These are phyloP conservation scores for Pangasius djambal DNA, from an alignment of 2,797 vertebrate species.

Conservation along the genomic window DNA sequence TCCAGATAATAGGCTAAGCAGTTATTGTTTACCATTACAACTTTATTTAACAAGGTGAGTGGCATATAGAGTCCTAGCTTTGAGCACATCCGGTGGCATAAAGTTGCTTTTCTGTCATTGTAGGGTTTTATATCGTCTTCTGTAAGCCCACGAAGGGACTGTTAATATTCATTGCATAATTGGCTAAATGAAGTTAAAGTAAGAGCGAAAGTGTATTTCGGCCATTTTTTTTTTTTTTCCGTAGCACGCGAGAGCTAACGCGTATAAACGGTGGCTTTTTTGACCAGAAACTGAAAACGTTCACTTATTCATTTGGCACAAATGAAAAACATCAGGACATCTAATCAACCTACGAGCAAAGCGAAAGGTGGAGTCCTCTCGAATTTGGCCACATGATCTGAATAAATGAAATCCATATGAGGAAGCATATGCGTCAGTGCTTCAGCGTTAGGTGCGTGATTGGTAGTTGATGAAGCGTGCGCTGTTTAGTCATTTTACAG, in stretches of 20 bases:
- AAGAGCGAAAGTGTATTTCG: neutral
- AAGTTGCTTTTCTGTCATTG: neutral
- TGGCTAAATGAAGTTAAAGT: neutral
- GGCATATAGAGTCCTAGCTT: constrained; percentile 26
- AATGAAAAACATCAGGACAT: neutral
- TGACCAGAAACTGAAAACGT: neutral
- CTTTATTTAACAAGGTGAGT: constrained; percentile 51
- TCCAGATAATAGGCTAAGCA: constrained; percentile 58
- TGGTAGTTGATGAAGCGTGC: constrained; percentile 56
- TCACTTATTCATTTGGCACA: neutral
- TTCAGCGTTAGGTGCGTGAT: constrained; percentile 9
- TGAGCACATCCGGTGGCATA: constrained; percentile 12
- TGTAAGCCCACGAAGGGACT: neutral
- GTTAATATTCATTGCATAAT: neutral
- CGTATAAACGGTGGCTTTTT: neutral
- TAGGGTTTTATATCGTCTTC: neutral
- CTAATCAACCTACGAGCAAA: neutral
- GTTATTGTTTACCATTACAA: constrained; percentile 51
- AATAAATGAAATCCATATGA: constrained; percentile 29
- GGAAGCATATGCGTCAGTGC: constrained; percentile 49
- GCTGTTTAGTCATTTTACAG: constrained; percentile 49
- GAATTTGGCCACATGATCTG: neutral
- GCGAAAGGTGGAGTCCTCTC: neutral
- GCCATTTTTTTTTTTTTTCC: neutral
- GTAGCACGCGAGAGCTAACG: neutral